Percentiles rank a stretch among this genome's conserved stretches.
Evolutionary conservation across 2,888 invertebrate genomes (phyloP).

Genomic region (Habrosyne pyritoides): DNA sequence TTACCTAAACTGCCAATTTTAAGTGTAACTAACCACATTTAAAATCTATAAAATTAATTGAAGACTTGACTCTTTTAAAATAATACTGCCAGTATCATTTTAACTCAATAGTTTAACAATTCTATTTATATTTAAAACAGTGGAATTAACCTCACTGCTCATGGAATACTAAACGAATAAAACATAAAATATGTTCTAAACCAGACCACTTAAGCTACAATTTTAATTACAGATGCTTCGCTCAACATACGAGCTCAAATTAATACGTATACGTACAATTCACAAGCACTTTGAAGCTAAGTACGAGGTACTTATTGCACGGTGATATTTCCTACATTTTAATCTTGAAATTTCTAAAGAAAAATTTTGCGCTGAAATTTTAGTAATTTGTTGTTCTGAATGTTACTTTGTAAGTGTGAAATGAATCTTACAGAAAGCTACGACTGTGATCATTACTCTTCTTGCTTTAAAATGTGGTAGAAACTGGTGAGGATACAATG

Average conservation of each 20-base stretch:
- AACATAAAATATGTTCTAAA: neutral
- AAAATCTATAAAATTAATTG: too few relatives aligned
- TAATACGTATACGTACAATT: neutral
- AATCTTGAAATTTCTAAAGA: neutral
- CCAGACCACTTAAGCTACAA: neutral
- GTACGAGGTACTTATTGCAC: neutral
- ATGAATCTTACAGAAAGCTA: neutral
- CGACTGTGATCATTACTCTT: too few relatives aligned
- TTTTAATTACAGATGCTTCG: neutral
- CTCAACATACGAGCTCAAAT: neutral
- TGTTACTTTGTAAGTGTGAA: neutral
- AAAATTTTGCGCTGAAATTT: neutral
- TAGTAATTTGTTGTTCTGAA: neutral
- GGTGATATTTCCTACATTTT: neutral
- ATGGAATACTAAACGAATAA: neutral
- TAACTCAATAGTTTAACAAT: too few relatives aligned
- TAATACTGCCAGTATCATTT: too few relatives aligned
- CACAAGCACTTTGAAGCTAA: neutral
- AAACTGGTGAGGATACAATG: too few relatives aligned
- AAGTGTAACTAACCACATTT: too few relatives aligned
- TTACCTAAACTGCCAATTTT: too few relatives aligned
- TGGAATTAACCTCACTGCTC: too few relatives aligned
- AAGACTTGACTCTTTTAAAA: too few relatives aligned
- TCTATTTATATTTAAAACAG: too few relatives aligned
- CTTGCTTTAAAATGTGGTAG: too few relatives aligned